Percentiles rank a stretch among this genome's conserved stretches.
phyloP scores from a whole-genome alignment of 2,113 vertebrate species.

The Electrona antarctica region DNA sequence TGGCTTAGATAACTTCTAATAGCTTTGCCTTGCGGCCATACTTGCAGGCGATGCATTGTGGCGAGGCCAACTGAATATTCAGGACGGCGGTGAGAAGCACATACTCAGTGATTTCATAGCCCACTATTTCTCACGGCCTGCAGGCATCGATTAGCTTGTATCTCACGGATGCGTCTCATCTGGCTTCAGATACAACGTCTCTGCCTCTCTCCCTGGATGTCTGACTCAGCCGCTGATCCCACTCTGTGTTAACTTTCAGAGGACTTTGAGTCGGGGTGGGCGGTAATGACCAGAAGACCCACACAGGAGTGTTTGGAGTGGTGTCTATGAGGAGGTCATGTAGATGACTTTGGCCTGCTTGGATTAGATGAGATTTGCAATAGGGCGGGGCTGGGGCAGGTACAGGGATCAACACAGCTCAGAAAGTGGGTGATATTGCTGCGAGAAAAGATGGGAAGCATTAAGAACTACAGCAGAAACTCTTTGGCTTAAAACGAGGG shows the following conservation, averaged over 20 bases:
- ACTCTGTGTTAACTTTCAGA: conserved; percentile 1
- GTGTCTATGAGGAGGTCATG: too few relatives aligned
- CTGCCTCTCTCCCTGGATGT: not conserved
- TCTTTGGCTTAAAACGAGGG: too few relatives aligned
- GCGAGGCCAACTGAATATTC: not conserved
- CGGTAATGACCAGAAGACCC: not conserved
- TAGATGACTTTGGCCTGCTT: too few relatives aligned
- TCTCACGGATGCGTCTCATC: not conserved
- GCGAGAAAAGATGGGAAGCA: too few relatives aligned
- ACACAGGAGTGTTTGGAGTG: too few relatives aligned
- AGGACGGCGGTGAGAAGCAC: not conserved
- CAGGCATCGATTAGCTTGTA: not conserved
- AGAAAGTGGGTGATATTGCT: too few relatives aligned
- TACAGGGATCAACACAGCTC: too few relatives aligned
- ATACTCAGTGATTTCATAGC: not conserved
- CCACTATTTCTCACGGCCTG: not conserved
- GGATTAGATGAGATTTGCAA: too few relatives aligned
- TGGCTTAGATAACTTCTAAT: not conserved
- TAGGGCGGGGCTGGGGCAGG: too few relatives aligned
- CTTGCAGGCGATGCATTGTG: not conserved
- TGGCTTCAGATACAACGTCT: not conserved
- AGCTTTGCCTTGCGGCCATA: not conserved
- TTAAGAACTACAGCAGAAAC: too few relatives aligned
- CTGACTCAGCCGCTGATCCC: not conserved
- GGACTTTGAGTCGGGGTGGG: not conserved